Evolutionary conservation across 2,797 vertebrate species (phyloP).

Genomic region (Chloroceryle amazona): DNA sequence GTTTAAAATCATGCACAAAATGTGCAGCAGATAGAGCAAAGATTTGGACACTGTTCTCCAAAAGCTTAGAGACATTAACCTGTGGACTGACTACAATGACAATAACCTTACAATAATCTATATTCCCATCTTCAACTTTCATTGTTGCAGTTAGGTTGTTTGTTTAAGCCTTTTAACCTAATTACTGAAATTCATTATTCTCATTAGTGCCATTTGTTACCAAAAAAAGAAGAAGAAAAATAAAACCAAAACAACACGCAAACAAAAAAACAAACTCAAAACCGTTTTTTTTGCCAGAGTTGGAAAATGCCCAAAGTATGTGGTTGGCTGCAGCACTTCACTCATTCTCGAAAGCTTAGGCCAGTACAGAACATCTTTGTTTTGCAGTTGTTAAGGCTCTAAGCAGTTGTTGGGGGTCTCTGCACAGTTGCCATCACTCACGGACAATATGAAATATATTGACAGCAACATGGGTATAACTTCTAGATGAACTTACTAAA

Average conservation of each 20-base stretch:
- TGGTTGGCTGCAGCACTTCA: neutral
- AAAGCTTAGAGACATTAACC: neutral
- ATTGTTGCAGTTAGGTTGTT: constrained; percentile 58
- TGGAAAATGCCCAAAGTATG: constrained; percentile 55
- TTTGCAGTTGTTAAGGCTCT: constrained; percentile 65
- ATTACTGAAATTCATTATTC: constrained; percentile 61
- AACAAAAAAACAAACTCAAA: neutral
- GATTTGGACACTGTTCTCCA: neutral
- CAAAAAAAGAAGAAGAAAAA: neutral
- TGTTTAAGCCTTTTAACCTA: constrained; percentile 57
- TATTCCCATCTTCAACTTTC: constrained; percentile 54
- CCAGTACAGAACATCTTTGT: constrained; percentile 62
- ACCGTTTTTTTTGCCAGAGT: neutral
- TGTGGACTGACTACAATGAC: neutral
- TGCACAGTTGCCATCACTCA: constrained; percentile 32
- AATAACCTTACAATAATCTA: constrained; percentile 61
- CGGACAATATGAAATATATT: constrained; percentile 2
- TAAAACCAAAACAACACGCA: neutral
- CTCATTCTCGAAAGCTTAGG: constrained; percentile 13
- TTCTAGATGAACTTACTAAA: neutral
- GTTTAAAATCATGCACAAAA: neutral
- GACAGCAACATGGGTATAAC: neutral
- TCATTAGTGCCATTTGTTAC: constrained; percentile 58
- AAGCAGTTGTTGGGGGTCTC: constrained; percentile 50
- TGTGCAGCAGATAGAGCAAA: neutral